phyloP scores from a whole-genome alignment of 2,888 invertebrate species.

The Pelosia muscerda region DNA sequence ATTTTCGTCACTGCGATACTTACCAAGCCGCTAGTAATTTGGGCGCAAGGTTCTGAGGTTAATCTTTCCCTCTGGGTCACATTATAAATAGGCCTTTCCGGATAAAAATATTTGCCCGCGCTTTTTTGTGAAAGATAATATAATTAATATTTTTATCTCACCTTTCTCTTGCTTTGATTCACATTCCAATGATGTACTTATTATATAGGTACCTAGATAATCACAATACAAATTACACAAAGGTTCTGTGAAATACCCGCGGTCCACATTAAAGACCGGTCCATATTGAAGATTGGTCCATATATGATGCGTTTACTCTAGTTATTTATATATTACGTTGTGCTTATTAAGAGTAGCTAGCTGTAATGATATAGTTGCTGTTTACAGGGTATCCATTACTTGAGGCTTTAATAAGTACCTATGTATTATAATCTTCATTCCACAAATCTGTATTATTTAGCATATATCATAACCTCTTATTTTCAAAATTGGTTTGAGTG shows the following conservation, averaged over 20 bases:
- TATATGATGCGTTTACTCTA: conserved; percentile 2
- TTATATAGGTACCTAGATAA: too few relatives aligned
- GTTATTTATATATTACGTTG: not conserved
- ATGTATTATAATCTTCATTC: not conserved
- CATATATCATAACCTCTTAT: not conserved
- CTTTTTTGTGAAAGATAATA: too few relatives aligned
- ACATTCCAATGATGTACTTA: not conserved
- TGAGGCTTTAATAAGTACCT: not conserved
- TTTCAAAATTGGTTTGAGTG: not conserved
- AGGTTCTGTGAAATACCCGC: not conserved
- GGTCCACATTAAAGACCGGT: not conserved
- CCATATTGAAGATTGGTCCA: not conserved
- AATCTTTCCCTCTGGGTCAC: too few relatives aligned
- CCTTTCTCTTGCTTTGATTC: not conserved
- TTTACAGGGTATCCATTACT: not conserved
- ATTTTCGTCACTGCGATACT: too few relatives aligned
- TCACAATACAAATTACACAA: too few relatives aligned
- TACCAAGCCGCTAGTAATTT: too few relatives aligned
- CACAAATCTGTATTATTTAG: not conserved
- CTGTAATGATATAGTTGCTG: not conserved
- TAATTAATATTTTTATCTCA: not conserved
- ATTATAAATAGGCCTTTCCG: too few relatives aligned
- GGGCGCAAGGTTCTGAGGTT: too few relatives aligned
- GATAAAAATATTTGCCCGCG: too few relatives aligned
- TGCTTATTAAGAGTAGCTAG: not conserved